phyloP scores from a whole-genome alignment of 2,113 vertebrate genomes.

The Illadopsis cleaveri region DNA sequence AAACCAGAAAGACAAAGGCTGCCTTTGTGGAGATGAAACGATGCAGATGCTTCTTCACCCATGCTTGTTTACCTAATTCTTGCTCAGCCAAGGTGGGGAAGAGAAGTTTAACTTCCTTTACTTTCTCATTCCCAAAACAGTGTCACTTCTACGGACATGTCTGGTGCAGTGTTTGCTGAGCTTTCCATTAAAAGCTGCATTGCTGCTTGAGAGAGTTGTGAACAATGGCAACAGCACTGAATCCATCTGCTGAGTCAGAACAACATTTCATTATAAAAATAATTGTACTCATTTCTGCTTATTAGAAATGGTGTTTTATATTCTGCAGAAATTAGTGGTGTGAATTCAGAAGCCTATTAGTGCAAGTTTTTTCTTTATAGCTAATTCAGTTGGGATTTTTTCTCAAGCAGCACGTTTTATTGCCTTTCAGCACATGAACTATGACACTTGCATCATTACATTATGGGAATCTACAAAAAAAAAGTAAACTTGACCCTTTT shows the following conservation, averaged over 20 bases:
- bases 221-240: not conserved
- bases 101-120: not conserved
- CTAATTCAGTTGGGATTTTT: not conserved
- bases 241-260: not conserved
- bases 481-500: not conserved
- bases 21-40: rapidly evolving
- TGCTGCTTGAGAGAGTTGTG: not conserved
- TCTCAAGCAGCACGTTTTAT: not conserved
- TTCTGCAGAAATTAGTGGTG: not conserved
- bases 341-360: not conserved
- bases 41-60: not conserved
- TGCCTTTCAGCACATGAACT: not conserved
- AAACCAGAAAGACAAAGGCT: not conserved
- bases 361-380: not conserved
- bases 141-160: not conserved
- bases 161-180: not conserved
- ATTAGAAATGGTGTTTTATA: not conserved
- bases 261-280: not conserved
- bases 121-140: not conserved
- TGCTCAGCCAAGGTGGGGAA: not conserved
- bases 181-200: not conserved
- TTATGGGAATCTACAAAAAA: not conserved
- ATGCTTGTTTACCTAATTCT: rapidly evolving
- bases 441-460: not conserved
- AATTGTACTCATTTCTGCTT: not conserved